These are phyloP conservation scores for Oreochromis tanganicae DNA, from an alignment of 2,113 vertebrate genomes.

Conservation along the genomic window DNA sequence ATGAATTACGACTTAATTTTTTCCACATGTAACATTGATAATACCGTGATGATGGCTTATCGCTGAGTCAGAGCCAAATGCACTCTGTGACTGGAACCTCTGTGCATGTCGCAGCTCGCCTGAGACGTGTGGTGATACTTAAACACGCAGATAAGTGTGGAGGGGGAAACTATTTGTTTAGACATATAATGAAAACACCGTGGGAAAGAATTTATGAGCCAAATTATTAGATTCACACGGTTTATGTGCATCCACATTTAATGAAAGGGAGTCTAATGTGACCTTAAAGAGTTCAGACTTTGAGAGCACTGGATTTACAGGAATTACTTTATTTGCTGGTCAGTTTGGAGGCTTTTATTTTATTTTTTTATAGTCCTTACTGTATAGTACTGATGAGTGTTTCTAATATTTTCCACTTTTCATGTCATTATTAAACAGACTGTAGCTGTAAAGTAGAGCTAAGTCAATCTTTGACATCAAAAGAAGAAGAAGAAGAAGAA, in stretches of 20 bases:
- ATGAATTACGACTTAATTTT: conserved; percentile 1
- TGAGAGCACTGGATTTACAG: background rate
- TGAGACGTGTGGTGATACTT: background rate
- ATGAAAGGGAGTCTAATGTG: background rate
- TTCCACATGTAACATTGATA: conserved; percentile 25
- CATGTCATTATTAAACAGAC: background rate
- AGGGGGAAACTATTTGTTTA: background rate
- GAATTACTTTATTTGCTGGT: background rate
- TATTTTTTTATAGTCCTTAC: background rate
- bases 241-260: background rate
- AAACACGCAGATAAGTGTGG: background rate
- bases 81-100: conserved; percentile 33
- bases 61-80: conserved; percentile 35
- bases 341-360: background rate
- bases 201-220: background rate
- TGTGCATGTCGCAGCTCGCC: conserved; percentile 27
- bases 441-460: background rate
- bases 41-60: conserved; percentile 25
- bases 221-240: background rate
- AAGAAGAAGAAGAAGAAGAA: background rate
- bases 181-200: background rate
- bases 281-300: background rate
- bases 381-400: background rate
- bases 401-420: background rate
- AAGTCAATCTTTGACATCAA: background rate